These are phyloP conservation scores for Ctenodactylus gundi DNA, from an alignment of 2,113 vertebrate species.

Conservation along the genomic window DNA sequence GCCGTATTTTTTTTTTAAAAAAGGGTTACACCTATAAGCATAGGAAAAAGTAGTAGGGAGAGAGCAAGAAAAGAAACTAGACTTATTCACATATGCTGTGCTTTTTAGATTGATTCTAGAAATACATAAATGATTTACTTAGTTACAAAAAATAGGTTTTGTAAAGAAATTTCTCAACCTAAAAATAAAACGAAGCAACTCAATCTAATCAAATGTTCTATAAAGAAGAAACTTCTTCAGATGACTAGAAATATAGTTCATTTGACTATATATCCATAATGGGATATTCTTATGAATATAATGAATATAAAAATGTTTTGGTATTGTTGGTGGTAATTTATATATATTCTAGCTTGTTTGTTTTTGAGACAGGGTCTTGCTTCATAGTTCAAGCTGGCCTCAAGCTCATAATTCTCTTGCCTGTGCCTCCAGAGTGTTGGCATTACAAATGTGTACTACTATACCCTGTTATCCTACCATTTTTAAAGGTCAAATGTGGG, in stretches of 20 bases:
- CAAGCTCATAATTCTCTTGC: no score
- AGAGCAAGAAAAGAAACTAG: not conserved
- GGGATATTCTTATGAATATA: not conserved
- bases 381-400: no score
- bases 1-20: not conserved
- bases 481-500: not conserved
- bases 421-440: no score
- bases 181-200: not conserved
- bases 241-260: not conserved
- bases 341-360: not conserved
- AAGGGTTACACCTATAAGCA: not conserved
- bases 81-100: not conserved
- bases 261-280: not conserved
- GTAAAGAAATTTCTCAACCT: not conserved
- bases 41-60: not conserved
- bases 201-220: not conserved
- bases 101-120: conserved; percentile 2
- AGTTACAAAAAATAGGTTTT: conserved; percentile 6
- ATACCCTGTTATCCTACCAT: not conserved
- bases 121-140: not conserved
- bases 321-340: not conserved
- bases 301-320: not conserved
- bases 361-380: no score
- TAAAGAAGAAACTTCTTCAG: not conserved
- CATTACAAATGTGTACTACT: no score